Evolutionary conservation across 2,113 vertebrate species (phyloP), one percentile per base, ranked within the genome.

Genomic region (Zosterops borbonicus): DNA sequence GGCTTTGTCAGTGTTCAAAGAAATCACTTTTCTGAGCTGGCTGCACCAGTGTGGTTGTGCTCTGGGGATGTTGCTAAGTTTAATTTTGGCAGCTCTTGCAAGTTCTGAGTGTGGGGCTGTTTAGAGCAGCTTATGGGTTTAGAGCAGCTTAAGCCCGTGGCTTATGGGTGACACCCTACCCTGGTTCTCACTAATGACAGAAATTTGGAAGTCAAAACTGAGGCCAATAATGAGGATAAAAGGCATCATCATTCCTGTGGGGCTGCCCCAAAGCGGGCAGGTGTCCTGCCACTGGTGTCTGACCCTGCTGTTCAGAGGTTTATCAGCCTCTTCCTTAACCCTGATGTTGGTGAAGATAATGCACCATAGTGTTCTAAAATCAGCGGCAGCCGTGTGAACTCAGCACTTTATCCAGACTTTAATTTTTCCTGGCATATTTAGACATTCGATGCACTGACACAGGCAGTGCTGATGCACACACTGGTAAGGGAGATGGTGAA

Each of bases 51-150:
- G 67, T 1, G 58, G 17, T 65, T 2, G 9, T 58, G 74, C 75
- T 62, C 3, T 9, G 39, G 44, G 83, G 75, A 23, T 74, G 28
- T 82, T 89, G 55, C 63, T 42, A 5, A 52, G 24, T n/a, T 47
- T 14, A 52, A 39, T 93, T 90, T 67, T 94, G 86, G 86, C 89
- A 78, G 68, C 82, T 92, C 73, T 44, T 59, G 4, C 19, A 31
- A 65, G 83, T 78, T 56, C 83, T 56, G 90, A 52, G 60, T 41
- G 59, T 86, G 89, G 65, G 79, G 22, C 63, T 87, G 81, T 78
- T 87, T 9, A 22, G 49, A 92, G 91, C 89, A 65, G 91, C 76
- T 96, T 85, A 91, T 8, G 78, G 77, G 59, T 92, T 92, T 90
- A 91, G 6, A 76, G 88, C 95, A 64, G 75, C 62, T 83, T 78